Percentiles rank a stretch among this genome's conserved stretches.
Evolutionary conservation across 1,140 invertebrate species (phyloP).

Genomic region (Campodea augens): DNA sequence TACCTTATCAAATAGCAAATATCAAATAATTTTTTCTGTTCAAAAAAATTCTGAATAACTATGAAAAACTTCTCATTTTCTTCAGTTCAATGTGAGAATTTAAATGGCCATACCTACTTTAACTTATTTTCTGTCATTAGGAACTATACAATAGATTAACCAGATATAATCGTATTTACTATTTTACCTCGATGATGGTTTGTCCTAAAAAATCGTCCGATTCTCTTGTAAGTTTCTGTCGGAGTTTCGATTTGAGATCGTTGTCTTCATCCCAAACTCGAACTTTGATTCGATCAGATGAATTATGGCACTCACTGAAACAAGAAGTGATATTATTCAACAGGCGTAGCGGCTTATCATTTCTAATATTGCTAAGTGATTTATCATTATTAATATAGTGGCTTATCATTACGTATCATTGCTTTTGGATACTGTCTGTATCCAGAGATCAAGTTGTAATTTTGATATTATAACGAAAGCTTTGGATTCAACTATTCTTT

Average conservation of each 20-base stretch:
- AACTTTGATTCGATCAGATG: conserved; percentile 97
- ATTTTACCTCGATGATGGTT: conserved; percentile 97
- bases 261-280: conserved; percentile 99
- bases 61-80: conserved; percentile 94
- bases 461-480: too few species aligned
- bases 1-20: too few species aligned
- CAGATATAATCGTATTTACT: conserved; percentile 93
- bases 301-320: conserved; percentile 95
- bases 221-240: conserved; percentile 91
- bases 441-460: too few species aligned
- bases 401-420: too few species aligned
- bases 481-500: too few species aligned
- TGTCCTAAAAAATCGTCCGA: conserved; percentile 98
- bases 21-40: too few species aligned
- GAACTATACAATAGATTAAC: conserved; percentile 99
- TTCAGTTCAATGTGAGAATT: conserved; percentile 96
- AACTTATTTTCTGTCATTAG: conserved; percentile 97
- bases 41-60: too few species aligned
- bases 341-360: too few species aligned
- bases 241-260: conserved; percentile 91
- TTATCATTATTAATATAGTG: too few species aligned
- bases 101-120: conserved; percentile 96
- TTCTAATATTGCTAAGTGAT: too few species aligned
- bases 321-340: too few species aligned
- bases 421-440: too few species aligned